Evolutionary conservation across 2,113 vertebrate genomes (phyloP).

Genomic region (Lontra canadensis): DNA sequence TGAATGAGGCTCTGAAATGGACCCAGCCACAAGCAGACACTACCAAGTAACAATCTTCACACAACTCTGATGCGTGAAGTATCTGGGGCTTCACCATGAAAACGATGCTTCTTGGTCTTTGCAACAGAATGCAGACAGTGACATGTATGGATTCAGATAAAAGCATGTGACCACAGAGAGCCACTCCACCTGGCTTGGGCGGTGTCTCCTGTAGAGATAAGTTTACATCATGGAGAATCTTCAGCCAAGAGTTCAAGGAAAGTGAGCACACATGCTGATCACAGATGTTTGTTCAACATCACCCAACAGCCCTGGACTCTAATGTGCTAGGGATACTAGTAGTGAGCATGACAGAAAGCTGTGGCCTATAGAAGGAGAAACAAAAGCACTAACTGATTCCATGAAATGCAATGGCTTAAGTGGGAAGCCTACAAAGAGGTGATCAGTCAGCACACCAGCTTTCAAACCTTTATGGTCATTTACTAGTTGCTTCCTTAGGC

Average conservation of each 20-base stretch:
- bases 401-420: neutral
- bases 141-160: neutral
- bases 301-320: neutral
- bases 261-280: neutral
- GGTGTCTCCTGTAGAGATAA: neutral
- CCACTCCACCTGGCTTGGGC: neutral
- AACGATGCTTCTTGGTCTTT: neutral
- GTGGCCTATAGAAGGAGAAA: neutral
- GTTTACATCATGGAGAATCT: neutral
- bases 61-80: neutral
- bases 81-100: neutral
- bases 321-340: neutral
- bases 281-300: neutral
- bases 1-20: neutral
- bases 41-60: neutral
- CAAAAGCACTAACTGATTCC: neutral
- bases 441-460: neutral
- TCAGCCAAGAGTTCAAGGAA: neutral
- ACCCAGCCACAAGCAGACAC: neutral
- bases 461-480: neutral
- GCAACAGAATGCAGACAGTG: neutral
- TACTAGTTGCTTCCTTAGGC: neutral
- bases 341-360: neutral
- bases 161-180: neutral
- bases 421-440: neutral